These are phyloP conservation scores for Ancistrus triradiatus DNA, from an alignment of 2,113 vertebrate species.

Conservation along the genomic window DNA sequence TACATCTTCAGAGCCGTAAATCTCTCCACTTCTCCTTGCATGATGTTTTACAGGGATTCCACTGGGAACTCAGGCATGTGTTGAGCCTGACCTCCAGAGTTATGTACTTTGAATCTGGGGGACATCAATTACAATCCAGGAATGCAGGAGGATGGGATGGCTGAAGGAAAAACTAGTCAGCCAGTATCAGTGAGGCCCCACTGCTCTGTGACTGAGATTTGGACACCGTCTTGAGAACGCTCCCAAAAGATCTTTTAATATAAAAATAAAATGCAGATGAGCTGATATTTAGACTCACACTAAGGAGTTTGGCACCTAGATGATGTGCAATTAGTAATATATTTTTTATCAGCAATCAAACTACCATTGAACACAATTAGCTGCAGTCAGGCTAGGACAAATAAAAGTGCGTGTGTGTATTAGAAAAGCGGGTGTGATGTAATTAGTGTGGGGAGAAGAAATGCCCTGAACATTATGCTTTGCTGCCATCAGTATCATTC, in stretches of 20 bases:
- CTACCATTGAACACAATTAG: slow-evolving; percentile 27
- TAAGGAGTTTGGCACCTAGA: slow-evolving; percentile 1
- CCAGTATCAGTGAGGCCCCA: slow-evolving; percentile 21
- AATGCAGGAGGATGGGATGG: slow-evolving; percentile 53
- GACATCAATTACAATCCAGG: slow-evolving; percentile 70
- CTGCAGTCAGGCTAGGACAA: slow-evolving; percentile 29
- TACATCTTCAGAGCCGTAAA: slow-evolving; percentile 61
- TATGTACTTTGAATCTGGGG: slow-evolving; percentile 64
- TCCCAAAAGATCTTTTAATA: too few species aligned
- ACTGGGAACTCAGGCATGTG: slow-evolving; percentile 74
- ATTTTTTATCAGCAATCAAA: slow-evolving; percentile 29
- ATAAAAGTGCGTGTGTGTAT: slow-evolving; percentile 20
- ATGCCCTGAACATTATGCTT: slow-evolving; percentile 32
- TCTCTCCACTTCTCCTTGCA: slow-evolving; percentile 66
- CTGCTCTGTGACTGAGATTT: background rate
- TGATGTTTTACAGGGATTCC: slow-evolving; percentile 63
- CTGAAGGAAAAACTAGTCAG: slow-evolving; percentile 43
- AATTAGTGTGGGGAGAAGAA: slow-evolving; percentile 44
- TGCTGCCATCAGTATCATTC: slow-evolving; percentile 29
- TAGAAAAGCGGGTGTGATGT: slow-evolving; percentile 23
- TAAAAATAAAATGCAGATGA: background rate
- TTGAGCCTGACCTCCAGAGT: slow-evolving; percentile 71
- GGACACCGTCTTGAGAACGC: slow-evolving; percentile 5
- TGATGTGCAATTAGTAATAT: slow-evolving; percentile 25
- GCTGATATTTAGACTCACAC: slow-evolving; percentile 6